These are phyloP conservation scores for Pandion haliaetus DNA, from an alignment of 2,113 vertebrate species.

Conservation along the genomic window DNA sequence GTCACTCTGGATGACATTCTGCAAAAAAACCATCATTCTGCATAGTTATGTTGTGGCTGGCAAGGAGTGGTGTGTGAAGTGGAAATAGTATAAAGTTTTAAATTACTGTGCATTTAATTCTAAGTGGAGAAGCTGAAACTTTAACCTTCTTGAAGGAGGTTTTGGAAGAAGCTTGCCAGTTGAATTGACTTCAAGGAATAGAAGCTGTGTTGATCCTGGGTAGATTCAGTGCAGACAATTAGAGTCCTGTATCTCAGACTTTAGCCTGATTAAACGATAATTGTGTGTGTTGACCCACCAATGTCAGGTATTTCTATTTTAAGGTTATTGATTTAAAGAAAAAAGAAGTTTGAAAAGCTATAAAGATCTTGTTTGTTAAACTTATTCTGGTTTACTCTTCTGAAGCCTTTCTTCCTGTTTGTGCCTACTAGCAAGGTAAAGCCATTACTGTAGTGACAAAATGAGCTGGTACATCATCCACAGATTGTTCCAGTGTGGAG, in stretches of 20 bases:
- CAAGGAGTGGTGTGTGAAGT: not conserved
- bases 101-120: not conserved
- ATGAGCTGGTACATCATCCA: not conserved
- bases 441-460: not conserved
- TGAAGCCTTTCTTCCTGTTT: not conserved
- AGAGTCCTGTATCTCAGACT: not conserved
- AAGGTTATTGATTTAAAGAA: not conserved
- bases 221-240: not conserved
- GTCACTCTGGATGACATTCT: not conserved
- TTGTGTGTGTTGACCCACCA: not conserved
- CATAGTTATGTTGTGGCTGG: not conserved
- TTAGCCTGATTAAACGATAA: not conserved
- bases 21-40: not conserved
- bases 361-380: not conserved
- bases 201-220: not conserved
- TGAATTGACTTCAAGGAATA: constrained; percentile 17
- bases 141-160: constrained; percentile 23
- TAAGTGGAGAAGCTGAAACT: not conserved
- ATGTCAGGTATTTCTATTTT: constrained; percentile 26
- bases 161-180: not conserved
- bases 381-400: not conserved
- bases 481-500: not conserved
- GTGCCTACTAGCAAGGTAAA: not conserved
- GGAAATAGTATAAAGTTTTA: not conserved
- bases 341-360: not conserved